Percentiles rank a stretch among this genome's conserved stretches.
Evolutionary conservation across 1,140 invertebrate species (phyloP).

Genomic region (Potamilus streckersoni): DNA sequence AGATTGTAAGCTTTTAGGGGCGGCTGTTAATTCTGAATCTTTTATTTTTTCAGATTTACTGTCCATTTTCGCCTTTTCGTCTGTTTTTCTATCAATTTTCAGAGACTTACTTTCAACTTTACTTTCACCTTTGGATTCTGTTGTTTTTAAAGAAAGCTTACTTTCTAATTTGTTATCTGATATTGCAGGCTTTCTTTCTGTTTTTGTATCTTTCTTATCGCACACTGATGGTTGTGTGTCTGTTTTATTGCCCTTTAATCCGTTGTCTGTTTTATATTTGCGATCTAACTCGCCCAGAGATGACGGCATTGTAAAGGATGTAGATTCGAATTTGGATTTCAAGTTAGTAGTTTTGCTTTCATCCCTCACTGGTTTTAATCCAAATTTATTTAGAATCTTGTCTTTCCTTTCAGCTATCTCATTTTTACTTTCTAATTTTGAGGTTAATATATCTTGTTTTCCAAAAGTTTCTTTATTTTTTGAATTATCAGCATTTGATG

Average conservation of each 20-base stretch:
- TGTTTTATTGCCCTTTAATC: neutral
- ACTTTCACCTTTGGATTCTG: neutral
- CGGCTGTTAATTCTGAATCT: slow-evolving; percentile 10
- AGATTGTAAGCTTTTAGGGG: neutral
- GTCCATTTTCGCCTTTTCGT: too few relatives aligned
- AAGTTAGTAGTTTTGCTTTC: neutral
- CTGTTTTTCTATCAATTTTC: too few relatives aligned
- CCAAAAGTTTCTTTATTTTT: slow-evolving; percentile 8
- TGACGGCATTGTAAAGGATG: neutral
- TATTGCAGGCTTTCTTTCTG: slow-evolving; percentile 29
- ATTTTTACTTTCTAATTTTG: neutral
- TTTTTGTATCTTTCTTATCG: slow-evolving; percentile 21
- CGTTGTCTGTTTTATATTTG: slow-evolving; percentile 13
- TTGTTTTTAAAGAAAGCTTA: slow-evolving; percentile 3
- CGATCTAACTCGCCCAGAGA: slow-evolving; percentile 2
- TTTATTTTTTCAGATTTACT: neutral
- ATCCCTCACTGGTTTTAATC: slow-evolving; percentile 20
- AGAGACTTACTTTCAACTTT: slow-evolving; percentile 1
- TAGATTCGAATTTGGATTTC: too few relatives aligned
- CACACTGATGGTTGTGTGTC: neutral
- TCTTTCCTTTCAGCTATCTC: slow-evolving; percentile 6
- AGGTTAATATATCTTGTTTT: neutral
- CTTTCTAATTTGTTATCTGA: slow-evolving; percentile 27
- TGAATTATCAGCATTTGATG: too few relatives aligned
- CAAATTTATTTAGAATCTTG: slow-evolving; percentile 17